Evolutionary conservation across 1,140 invertebrate genomes (phyloP), one percentile per base, ranked within the genome.

Genomic region (Spodoptera frugiperda): DNA sequence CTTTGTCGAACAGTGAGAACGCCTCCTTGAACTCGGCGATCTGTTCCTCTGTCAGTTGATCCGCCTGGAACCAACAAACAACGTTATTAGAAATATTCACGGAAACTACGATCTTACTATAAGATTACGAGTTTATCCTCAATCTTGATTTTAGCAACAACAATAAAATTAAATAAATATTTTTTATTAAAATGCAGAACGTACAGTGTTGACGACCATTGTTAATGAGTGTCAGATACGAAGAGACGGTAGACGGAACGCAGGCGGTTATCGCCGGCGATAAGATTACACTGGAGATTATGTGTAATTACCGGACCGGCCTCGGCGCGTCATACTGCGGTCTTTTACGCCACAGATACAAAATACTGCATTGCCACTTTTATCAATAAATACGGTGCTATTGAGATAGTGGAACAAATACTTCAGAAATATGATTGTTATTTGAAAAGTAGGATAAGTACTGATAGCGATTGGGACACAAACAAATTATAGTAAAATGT

Each of bases 11-110:
- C 87, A 99, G 96, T 95, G 98, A 99, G 94, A 99, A 99, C 80
- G 99, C 99, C 95, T 99, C 99, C 96, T 99, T 99, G 96, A 99
- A 99, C 95, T 99, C 99, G 88, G 98, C 98, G 93, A 99, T 99
- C 95, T 99, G 98, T 96, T 99, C 98, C 95, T 99, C 98, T 94
- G 98, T 99, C 90, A 99, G 96, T 96, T 99, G 98, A 95, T 99
- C 98, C 94, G 98, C 98, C 98, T 98, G 94, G 53, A 94, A 95
- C 77, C 83, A 30, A 76, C 10, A 63, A 33, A 73, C 46, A 53
- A 14, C 1, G 1, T 5, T 10, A 8, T 53, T 25, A 33, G n/a
- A 68, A 68, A 53, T n/a, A 6, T 14, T 48, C 12, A 21, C 0
- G 49, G 6, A 67, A 5, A 49, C 6, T 15, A 48, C 63, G 21